phyloP scores from a whole-genome alignment of 37 sponge, comb jelly and placozoan species.

The Haliclona indistincta region DNA sequence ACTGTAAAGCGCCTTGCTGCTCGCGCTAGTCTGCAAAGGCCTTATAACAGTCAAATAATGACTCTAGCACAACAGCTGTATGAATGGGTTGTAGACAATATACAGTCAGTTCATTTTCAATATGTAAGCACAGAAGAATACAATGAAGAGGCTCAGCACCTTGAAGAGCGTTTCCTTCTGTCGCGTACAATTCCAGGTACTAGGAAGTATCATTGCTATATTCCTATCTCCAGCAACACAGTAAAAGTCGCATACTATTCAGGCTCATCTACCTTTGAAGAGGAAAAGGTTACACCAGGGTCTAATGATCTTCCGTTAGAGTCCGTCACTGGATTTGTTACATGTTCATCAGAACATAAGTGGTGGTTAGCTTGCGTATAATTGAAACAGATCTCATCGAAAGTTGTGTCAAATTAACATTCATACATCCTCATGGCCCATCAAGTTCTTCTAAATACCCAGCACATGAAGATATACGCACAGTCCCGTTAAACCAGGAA shows the following conservation, averaged over 20 bases:
- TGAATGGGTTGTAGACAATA: slow-evolving; percentile 28
- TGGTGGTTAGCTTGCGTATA: slow-evolving; percentile 28
- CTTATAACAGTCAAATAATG: slow-evolving; percentile 48
- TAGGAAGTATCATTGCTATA: slow-evolving; percentile 21
- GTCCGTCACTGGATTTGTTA: neutral
- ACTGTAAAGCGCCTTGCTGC: slow-evolving; percentile 49
- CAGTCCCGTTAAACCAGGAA: neutral
- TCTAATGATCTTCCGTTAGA: neutral
- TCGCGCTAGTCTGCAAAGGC: slow-evolving; percentile 54
- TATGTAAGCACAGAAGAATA: no score
- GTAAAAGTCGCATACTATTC: neutral
- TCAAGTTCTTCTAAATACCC: slow-evolving; percentile 36
- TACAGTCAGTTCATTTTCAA: no score
- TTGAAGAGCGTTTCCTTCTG: slow-evolving; percentile 13
- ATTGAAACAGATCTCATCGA: no score
- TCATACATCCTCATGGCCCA: slow-evolving; percentile 30
- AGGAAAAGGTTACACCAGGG: slow-evolving; percentile 1
- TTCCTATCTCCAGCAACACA: slow-evolving; percentile 1
- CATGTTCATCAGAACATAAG: neutral
- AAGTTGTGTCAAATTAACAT: slow-evolving; percentile 38
- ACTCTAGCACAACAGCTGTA: slow-evolving; percentile 45
- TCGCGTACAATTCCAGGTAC: slow-evolving; percentile 22
- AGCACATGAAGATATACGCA: slow-evolving; percentile 6
- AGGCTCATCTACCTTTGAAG: neutral
- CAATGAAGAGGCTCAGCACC: neutral